Evolutionary conservation across 2,888 invertebrate genomes (phyloP).

Genomic region (Erebia palarica): DNA sequence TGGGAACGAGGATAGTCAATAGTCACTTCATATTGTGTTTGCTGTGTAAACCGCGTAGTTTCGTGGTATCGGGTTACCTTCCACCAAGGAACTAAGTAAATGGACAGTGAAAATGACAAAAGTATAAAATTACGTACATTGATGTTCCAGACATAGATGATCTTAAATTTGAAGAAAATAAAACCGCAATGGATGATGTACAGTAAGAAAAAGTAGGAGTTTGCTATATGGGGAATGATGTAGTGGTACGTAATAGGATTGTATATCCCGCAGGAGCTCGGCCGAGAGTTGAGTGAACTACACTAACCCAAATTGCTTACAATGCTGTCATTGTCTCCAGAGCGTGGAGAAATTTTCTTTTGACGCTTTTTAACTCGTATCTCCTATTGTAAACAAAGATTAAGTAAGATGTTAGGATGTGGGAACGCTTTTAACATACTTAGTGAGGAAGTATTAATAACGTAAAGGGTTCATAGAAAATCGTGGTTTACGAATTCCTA

Average conservation of each 20-base stretch:
- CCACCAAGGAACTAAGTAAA: conserved; percentile 45
- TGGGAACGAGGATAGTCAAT: conserved; percentile 80
- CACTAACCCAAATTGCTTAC: conserved; percentile 74
- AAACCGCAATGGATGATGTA: conserved; percentile 50
- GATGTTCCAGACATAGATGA: conserved; percentile 13
- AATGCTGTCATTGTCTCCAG: conserved; percentile 68
- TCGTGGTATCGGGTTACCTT: conserved; percentile 70
- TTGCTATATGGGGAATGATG: conserved; percentile 36
- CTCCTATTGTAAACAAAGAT: conserved; percentile 58
- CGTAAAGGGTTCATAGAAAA: not conserved
- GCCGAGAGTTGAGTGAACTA: conserved; percentile 75
- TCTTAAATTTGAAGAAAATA: not conserved
- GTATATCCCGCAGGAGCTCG: conserved; percentile 72
- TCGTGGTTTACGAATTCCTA: not conserved
- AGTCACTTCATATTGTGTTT: conserved; percentile 81
- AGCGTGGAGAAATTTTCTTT: conserved; percentile 61
- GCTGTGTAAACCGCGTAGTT: conserved; percentile 75
- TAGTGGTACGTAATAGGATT: conserved; percentile 56
- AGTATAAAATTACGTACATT: conserved; percentile 43
- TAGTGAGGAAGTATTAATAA: conserved; percentile 9
- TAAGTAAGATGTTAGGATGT: conserved; percentile 38
- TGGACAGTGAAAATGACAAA: conserved; percentile 28
- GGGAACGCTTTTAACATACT: conserved; percentile 22
- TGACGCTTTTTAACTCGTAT: conserved; percentile 53
- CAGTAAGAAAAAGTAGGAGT: conserved; percentile 27